These are phyloP conservation scores for Discoglossus pictus DNA, from an alignment of 2,797 vertebrate genomes.

Conservation along the genomic window DNA sequence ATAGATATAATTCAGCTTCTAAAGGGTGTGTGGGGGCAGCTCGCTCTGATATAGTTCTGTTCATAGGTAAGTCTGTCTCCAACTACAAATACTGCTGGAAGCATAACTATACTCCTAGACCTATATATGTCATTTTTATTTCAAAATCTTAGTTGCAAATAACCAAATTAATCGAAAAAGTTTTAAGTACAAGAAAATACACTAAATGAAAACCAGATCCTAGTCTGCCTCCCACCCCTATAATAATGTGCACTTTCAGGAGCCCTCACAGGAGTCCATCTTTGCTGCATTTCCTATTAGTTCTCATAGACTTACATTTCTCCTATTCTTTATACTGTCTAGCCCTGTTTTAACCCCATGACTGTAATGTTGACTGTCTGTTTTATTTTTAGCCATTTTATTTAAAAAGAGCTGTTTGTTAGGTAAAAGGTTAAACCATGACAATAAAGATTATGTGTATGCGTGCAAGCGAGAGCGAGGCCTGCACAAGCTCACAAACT, in stretches of 20 bases:
- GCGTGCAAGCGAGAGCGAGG: constrained; percentile 12
- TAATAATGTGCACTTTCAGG: constrained; percentile 55
- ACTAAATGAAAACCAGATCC: constrained; percentile 61
- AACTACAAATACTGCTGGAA: constrained; percentile 27
- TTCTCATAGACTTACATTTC: constrained; percentile 73
- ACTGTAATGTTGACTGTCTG: constrained; percentile 58
- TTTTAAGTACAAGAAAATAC: constrained; percentile 66
- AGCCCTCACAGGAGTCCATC: constrained; percentile 57
- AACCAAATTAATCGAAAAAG: constrained; percentile 56
- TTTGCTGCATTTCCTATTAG: constrained; percentile 63
- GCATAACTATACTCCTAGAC: constrained; percentile 11
- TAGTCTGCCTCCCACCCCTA: constrained; percentile 53
- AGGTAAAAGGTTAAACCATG: constrained; percentile 51
- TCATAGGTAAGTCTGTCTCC: constrained; percentile 21
- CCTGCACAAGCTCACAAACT: constrained; percentile 30
- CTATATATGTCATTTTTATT: constrained; percentile 19
- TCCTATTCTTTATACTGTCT: constrained; percentile 33
- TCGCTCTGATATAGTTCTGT: constrained; percentile 30
- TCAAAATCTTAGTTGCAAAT: constrained; percentile 37
- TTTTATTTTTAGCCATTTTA: constrained; percentile 64
- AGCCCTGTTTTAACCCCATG: constrained; percentile 62
- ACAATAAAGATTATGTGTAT: constrained; percentile 28
- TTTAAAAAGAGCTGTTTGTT: constrained; percentile 63
- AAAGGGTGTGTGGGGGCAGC: constrained; percentile 14
- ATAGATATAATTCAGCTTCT: constrained; percentile 37